A percentile compares a stretch with the other conserved stretches of the same genome.
Evolutionary conservation across 1,140 invertebrate species (phyloP).

Genomic region (Stegodyphus mimosarum): DNA sequence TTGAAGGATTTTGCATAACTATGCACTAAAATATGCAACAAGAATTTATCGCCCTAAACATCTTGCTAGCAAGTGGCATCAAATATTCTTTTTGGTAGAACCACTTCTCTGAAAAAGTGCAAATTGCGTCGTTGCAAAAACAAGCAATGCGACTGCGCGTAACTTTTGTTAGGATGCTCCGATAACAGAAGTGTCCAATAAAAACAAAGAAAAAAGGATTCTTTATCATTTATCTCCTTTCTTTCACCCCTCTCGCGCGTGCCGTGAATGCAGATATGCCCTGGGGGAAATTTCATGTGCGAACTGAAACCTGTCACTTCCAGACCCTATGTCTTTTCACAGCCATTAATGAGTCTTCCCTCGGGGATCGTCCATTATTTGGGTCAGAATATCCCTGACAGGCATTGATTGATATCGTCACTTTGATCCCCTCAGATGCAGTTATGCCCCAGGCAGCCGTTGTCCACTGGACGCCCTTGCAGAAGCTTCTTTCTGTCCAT

Average conservation of each 20-base stretch:
- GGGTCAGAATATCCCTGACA: constrained; percentile 8
- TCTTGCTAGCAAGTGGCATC: no score
- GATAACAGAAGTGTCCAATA: constrained; percentile 3
- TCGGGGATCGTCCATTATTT: constrained; percentile 1
- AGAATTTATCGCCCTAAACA: no score
- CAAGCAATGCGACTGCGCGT: not conserved
- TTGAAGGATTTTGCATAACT: no score
- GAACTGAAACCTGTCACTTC: constrained; percentile 21
- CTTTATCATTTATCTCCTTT: not conserved
- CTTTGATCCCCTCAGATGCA: not conserved
- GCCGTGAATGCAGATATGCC: not conserved
- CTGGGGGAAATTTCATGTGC: constrained; percentile 7
- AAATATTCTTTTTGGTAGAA: no score
- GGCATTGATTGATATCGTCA: constrained; percentile 12
- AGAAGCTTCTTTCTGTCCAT: not conserved
- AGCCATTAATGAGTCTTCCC: constrained; percentile 5
- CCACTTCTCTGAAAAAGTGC: no score
- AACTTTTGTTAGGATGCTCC: not conserved
- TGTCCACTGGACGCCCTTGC: not conserved
- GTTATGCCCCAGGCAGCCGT: not conserved
- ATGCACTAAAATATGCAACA: no score
- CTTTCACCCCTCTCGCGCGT: not conserved
- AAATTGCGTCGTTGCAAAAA: not conserved
- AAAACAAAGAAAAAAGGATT: not conserved
- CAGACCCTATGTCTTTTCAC: not conserved